Evolutionary conservation across 2,113 vertebrate genomes (phyloP), one percentile per base, ranked within the genome.

Genomic region (Progne subis): DNA sequence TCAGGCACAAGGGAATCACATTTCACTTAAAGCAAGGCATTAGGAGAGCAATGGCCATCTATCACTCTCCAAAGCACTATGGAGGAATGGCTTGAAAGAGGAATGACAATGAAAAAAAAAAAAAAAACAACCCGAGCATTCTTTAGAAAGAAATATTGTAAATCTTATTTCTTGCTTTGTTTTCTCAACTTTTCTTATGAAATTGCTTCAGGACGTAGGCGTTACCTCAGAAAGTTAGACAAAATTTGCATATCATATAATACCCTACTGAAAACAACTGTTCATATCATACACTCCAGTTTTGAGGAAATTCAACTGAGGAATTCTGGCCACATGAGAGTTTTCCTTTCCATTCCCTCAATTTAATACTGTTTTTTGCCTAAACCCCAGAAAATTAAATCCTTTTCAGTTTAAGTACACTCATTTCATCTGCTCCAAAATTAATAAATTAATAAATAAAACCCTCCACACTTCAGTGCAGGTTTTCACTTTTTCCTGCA

Each of bases 1-100:
- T 79, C 67, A 87, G 69, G 39, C 82, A 93, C 65, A 76, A 92
- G 79, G 70, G 79, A 95, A 92, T 72, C 52, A 71, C 82, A 71
- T 25, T 84, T 82, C 56, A 78, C 52, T 87, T 91, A 93, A 94
- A 94, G 25, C 15, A 68, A 83, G n/a, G 20, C 67, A 87, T 71
- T 93, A 82, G 52, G 32, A 87, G 25, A 87, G n/a, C 81, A 70
- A 63, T 55, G 75, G 49, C 43, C 39, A 82, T 85, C 52, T 78
- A 72, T 92, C 44, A 82, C 32, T 88, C 53, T 88, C 20, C 26
- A 85, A 90, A 93, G 25, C 1, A 5, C 49, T 79, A 52, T 2
- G 20, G 41, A 90, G 39, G 31, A 87, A 87, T 28, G 29, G 20
- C 32, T 87, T 77, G 70, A 83, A 71, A 94, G 61, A 28, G 41